phyloP scores from a whole-genome alignment of 1,140 invertebrate genomes.

The Nixonia krombeini region DNA sequence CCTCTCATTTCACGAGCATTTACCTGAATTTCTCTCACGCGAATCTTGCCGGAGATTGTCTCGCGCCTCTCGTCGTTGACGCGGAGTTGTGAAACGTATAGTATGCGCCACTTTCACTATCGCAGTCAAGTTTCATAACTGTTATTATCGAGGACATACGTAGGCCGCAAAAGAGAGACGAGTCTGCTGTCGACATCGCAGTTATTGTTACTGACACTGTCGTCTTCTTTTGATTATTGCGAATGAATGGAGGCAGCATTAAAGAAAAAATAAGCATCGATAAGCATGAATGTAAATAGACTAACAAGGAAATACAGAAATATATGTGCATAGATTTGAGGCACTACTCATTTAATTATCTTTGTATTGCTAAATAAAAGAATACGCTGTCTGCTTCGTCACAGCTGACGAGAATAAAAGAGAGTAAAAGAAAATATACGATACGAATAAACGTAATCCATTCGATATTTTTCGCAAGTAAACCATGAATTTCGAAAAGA shows the following conservation, averaged over 20 bases:
- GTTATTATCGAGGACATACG: slow-evolving; percentile 66
- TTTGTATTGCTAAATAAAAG: too few species aligned
- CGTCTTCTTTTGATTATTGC: neutral
- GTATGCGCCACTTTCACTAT: slow-evolving; percentile 67
- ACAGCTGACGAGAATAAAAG: too few species aligned
- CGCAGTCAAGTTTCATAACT: slow-evolving; percentile 65
- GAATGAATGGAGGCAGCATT: neutral
- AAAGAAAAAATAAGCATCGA: too few species aligned
- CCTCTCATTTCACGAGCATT: neutral
- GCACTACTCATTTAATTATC: too few species aligned
- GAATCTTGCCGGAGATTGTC: slow-evolving; percentile 33
- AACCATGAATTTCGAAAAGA: too few species aligned
- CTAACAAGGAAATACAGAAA: too few species aligned
- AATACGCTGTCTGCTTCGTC: too few species aligned
- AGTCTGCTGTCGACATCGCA: slow-evolving; percentile 47
- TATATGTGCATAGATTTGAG: too few species aligned
- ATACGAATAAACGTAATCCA: too few species aligned
- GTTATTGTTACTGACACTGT: slow-evolving; percentile 47
- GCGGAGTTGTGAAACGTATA: slow-evolving; percentile 60
- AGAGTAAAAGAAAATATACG: too few species aligned
- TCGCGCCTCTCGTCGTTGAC: slow-evolving; percentile 44
- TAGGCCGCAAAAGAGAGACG: slow-evolving; percentile 49
- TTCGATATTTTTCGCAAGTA: too few species aligned
- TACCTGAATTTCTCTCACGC: slow-evolving; percentile 30
- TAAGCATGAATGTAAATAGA: too few species aligned